Conservation (phyloP, 2,113 vertebrate species). For the Eidolon helvum region DNA sequence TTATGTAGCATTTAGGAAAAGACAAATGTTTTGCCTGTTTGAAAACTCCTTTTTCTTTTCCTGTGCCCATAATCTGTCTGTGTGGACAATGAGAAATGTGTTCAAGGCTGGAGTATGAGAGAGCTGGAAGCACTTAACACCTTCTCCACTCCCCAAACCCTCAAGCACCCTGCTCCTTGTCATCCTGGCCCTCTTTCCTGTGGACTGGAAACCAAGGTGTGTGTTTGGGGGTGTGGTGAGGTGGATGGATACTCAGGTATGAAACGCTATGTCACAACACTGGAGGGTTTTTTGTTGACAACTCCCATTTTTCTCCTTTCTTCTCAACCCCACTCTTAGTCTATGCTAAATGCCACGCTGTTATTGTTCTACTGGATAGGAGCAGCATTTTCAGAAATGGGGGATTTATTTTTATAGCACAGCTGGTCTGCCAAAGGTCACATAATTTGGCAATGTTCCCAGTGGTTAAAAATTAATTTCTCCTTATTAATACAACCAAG, state of each 20-base stretch:
- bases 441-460: slow-evolving; percentile 89
- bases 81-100: slow-evolving; percentile 79
- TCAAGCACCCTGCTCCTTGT: slow-evolving; percentile 10
- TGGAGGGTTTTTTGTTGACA: slow-evolving; percentile 41
- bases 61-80: slow-evolving; percentile 63
- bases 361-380: slow-evolving; percentile 77
- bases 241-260: neutral
- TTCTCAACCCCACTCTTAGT: slow-evolving; percentile 28
- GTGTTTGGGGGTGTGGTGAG: neutral
- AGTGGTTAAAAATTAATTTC: slow-evolving; percentile 92
- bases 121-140: slow-evolving; percentile 71
- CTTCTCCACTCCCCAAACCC: slow-evolving; percentile 30
- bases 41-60: slow-evolving; percentile 75
- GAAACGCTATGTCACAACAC: slow-evolving; percentile 58
- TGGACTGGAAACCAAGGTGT: slow-evolving; percentile 31
- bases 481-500: slow-evolving; percentile 88
- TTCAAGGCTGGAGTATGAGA: slow-evolving; percentile 69
- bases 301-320: slow-evolving; percentile 64
- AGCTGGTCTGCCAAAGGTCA: slow-evolving; percentile 89
- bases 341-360: slow-evolving; percentile 68
- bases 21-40: slow-evolving; percentile 47
- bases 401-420: slow-evolving; percentile 86
- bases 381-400: slow-evolving; percentile 81
- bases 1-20: slow-evolving; percentile 15
- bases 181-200: slow-evolving; percentile 59